These are phyloP conservation scores for Bettongia penicillata DNA, from an alignment of 2,113 vertebrate genomes.

Conservation along the genomic window DNA sequence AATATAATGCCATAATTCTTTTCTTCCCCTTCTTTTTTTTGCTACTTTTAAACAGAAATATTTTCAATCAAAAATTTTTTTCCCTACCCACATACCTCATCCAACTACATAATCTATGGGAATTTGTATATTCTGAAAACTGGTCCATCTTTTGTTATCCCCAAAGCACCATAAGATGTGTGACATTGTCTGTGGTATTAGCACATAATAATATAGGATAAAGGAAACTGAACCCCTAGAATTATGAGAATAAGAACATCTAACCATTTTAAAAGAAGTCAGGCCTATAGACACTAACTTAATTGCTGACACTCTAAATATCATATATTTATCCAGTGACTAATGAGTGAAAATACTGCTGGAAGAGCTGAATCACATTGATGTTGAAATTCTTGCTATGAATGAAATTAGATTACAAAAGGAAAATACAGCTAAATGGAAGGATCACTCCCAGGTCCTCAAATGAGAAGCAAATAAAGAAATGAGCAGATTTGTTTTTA, in stretches of 20 bases:
- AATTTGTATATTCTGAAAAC: background rate
- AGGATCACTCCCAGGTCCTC: background rate
- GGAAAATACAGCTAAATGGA: background rate
- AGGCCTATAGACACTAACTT: background rate
- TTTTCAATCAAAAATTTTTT: constrained; percentile 61
- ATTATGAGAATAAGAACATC: background rate
- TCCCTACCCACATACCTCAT: background rate
- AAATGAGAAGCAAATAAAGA: background rate
- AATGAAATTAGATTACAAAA: background rate
- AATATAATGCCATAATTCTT: constrained; percentile 28
- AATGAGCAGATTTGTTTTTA: background rate
- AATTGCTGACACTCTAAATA: background rate
- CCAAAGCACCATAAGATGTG: background rate
- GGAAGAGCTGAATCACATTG: background rate
- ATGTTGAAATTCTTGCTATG: background rate
- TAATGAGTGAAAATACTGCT: background rate
- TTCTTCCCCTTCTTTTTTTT: background rate
- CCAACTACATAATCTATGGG: background rate
- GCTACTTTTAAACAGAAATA: constrained; percentile 46
- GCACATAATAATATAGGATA: background rate
- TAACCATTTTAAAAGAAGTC: background rate
- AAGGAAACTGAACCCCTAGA: background rate
- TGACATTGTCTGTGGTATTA: background rate
- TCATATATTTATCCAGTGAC: background rate
- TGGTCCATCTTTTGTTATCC: background rate